Percentiles rank a stretch among this genome's conserved stretches.
phyloP scores from a whole-genome alignment of 2,888 invertebrate species.

The Melieria omissa region DNA sequence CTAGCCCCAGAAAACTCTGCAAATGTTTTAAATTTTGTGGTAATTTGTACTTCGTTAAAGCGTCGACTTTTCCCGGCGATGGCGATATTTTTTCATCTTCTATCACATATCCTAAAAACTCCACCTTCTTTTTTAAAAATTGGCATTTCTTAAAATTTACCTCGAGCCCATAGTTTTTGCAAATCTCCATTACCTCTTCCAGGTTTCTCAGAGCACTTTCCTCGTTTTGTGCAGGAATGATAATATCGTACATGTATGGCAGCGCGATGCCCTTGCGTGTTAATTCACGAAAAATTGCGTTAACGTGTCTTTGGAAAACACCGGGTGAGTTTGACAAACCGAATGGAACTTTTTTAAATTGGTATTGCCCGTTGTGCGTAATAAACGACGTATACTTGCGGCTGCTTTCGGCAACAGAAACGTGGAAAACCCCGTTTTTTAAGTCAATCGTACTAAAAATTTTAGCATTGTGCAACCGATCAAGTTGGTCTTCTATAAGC shows the following conservation, averaged over 20 bases:
- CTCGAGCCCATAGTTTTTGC: slow-evolving; percentile 32
- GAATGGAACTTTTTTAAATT: slow-evolving; percentile 49
- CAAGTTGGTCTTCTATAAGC: slow-evolving; percentile 43
- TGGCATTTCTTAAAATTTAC: slow-evolving; percentile 43
- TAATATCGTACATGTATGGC: slow-evolving; percentile 39
- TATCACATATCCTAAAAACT: slow-evolving; percentile 44
- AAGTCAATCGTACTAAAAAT: slow-evolving; percentile 43
- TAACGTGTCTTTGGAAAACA: background rate
- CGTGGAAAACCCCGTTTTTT: slow-evolving; percentile 46
- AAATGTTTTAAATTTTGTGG: slow-evolving; percentile 47
- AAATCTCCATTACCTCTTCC: background rate
- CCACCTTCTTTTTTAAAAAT: slow-evolving; percentile 39
- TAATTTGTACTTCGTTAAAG: slow-evolving; percentile 47
- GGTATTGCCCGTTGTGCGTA: slow-evolving; percentile 37
- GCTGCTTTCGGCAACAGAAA: slow-evolving; percentile 20
- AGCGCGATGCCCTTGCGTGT: slow-evolving; percentile 29
- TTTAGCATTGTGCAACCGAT: slow-evolving; percentile 38
- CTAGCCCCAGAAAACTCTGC: slow-evolving; percentile 53
- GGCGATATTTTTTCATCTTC: slow-evolving; percentile 43
- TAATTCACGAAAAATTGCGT: slow-evolving; percentile 7
- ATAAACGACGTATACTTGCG: background rate
- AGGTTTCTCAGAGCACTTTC: background rate
- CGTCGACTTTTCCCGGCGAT: slow-evolving; percentile 46
- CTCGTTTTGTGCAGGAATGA: slow-evolving; percentile 37
- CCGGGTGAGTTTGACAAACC: slow-evolving; percentile 36